phyloP scores from a whole-genome alignment of 2,888 invertebrate species.

The Lepetodrilus schrolli region DNA sequence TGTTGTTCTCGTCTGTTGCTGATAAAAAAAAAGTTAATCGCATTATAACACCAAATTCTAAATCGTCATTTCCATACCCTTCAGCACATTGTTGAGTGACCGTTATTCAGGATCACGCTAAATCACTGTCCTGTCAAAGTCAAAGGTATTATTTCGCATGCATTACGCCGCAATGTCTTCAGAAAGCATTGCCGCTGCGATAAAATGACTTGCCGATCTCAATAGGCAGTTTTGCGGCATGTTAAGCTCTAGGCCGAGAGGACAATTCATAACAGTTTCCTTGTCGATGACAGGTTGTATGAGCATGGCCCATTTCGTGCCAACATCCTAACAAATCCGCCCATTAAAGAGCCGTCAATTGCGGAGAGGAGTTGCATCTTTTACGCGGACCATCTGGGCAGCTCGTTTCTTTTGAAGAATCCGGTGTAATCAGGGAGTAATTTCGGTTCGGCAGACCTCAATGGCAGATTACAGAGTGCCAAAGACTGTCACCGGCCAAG shows the following conservation, averaged over 20 bases:
- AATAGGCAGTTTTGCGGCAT: slow-evolving; percentile 1
- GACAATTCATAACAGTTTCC: slow-evolving; percentile 19
- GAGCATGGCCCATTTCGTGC: background rate
- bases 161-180: background rate
- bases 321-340: background rate
- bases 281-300: slow-evolving; percentile 1
- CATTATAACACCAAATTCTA: too few relatives aligned
- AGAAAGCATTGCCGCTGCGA: background rate
- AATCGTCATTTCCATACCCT: too few relatives aligned
- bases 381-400: background rate
- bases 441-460: background rate
- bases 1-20: too few relatives aligned
- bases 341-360: slow-evolving; percentile 19
- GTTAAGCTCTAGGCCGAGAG: background rate
- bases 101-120: background rate
- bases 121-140: background rate
- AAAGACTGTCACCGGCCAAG: background rate
- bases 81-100: too few relatives aligned
- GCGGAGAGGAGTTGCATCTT: background rate
- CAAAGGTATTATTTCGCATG: background rate
- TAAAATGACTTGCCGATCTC: background rate
- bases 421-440: background rate
- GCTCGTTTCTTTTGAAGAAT: background rate
- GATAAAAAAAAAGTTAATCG: too few relatives aligned
- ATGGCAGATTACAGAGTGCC: slow-evolving; percentile 12